phyloP scores from a whole-genome alignment of 2,113 vertebrate species.

The Podocnemis expansa region DNA sequence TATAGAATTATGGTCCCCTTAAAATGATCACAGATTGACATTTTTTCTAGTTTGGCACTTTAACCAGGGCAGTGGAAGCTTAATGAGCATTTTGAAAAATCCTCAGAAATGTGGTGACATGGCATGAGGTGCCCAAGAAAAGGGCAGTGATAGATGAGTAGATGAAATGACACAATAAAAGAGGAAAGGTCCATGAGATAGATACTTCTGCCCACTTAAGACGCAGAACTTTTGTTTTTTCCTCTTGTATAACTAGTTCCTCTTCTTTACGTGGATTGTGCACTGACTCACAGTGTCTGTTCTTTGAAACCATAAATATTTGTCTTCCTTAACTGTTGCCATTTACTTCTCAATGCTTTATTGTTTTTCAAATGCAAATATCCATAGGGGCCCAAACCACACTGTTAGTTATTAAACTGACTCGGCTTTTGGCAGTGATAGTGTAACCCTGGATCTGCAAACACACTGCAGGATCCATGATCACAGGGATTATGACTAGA shows the following conservation, averaged over 20 bases:
- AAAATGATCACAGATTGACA: not conserved
- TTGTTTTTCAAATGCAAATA: not conserved
- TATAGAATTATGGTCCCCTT: not conserved
- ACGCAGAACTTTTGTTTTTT: not conserved
- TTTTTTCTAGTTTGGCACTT: not conserved
- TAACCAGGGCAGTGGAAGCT: rapidly evolving
- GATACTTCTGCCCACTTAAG: not conserved
- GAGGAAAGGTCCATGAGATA: not conserved
- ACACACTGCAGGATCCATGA: not conserved
- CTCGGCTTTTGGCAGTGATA: not conserved
- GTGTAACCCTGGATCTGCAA: not conserved
- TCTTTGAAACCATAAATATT: not conserved
- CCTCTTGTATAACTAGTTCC: not conserved
- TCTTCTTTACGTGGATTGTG: not conserved
- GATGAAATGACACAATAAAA: not conserved
- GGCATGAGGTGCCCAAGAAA: not conserved
- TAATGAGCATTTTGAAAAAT: rapidly evolving
- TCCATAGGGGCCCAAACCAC: not conserved
- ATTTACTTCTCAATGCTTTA: not conserved
- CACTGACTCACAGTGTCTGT: not conserved
- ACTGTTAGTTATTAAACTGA: not conserved
- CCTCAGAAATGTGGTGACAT: not conserved
- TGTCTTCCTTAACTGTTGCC: not conserved
- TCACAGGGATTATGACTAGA: not conserved
- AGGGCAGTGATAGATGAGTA: not conserved